A percentile compares a stretch with the other conserved stretches of the same genome.
These are phyloP conservation scores for Argentina silus DNA, from an alignment of 2,797 vertebrate genomes.

Conservation along the genomic window DNA sequence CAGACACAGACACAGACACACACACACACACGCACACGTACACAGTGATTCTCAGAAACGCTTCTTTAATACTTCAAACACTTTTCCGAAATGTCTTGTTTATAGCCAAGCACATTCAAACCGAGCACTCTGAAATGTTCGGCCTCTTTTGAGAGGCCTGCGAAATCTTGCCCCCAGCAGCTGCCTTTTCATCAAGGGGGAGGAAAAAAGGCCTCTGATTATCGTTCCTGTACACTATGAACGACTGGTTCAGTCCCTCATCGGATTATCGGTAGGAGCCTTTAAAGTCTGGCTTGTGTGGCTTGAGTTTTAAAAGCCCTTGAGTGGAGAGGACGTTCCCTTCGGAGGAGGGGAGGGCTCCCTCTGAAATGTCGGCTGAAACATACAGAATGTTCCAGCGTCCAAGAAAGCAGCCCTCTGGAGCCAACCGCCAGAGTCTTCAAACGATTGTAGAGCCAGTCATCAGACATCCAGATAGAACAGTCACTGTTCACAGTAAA, in stretches of 20 bases:
- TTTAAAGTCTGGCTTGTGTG: neutral
- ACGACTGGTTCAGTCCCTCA: neutral
- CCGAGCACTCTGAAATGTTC: neutral
- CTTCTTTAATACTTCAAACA: neutral
- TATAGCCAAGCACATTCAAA: neutral
- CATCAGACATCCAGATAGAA: constrained; percentile 36
- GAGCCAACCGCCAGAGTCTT: neutral
- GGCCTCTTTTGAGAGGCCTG: neutral
- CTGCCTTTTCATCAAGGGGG: neutral
- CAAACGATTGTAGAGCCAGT: constrained; percentile 8
- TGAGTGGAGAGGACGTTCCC: neutral
- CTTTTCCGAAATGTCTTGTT: neutral
- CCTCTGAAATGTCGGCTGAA: neutral
- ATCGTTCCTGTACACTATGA: neutral
- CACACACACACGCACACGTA: neutral
- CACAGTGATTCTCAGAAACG: neutral
- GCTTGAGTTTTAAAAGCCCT: constrained; percentile 2
- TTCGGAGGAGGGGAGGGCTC: neutral
- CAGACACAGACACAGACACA: too few species aligned
- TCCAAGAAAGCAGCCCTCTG: neutral
- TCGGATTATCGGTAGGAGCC: neutral
- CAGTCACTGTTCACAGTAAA: constrained; percentile 20
- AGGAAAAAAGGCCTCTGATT: neutral
- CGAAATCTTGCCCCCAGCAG: neutral
- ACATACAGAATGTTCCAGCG: neutral